Base-by-base conservation (phyloP, 2,113 vertebrate species). In the Nicator chloris region DNA sequence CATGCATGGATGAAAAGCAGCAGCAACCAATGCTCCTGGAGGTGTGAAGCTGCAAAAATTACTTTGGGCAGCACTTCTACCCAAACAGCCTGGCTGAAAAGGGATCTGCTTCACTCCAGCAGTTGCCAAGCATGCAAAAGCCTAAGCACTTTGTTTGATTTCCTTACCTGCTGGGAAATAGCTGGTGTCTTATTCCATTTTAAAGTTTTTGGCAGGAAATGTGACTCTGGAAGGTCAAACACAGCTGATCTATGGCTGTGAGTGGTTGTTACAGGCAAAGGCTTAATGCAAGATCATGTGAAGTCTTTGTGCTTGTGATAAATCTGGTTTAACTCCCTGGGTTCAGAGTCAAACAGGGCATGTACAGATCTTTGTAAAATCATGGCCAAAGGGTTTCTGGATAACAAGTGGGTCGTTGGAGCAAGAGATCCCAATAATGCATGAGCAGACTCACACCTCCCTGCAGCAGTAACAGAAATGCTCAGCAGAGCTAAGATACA, bases 131-230 rank as follows among this genome's bases (percentile, higher is more conserved):
- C 86, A 1, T 44, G 64, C 56, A 64, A 78, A 86, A 84, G 45
- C 76, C 42, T 15, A 8, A 81, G 45, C 11, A 3, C 76, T 81
- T 93, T 79, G 61, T 84, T 95, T 82, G 28, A 86, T 72, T 92
- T 92, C 86, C 86, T 89, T 31, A 88, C 92, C 91, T 94, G 94
- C 88, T 93, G 94, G 83, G 91, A 86, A 92, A 70, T 53, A 49
- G 65, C 70, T 56, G 11, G 44, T 76, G 60, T 89, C n/a, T 95
- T 89, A 64, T 30, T n/a, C 81, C 50, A 50, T 72, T 76, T 56
- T 66, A 51, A 66, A 59, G 65, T 30, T 87, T 92, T 86, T 93
- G 89, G 95, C 91, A 95, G 81, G 91, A 87, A 94, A 44, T 15
- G 28, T 68, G 88, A 39, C 42, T 81, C 83, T 95, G 78, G 56